phyloP scores from a whole-genome alignment of 2,797 vertebrate genomes.

The Poeciliopsis gracilis region DNA sequence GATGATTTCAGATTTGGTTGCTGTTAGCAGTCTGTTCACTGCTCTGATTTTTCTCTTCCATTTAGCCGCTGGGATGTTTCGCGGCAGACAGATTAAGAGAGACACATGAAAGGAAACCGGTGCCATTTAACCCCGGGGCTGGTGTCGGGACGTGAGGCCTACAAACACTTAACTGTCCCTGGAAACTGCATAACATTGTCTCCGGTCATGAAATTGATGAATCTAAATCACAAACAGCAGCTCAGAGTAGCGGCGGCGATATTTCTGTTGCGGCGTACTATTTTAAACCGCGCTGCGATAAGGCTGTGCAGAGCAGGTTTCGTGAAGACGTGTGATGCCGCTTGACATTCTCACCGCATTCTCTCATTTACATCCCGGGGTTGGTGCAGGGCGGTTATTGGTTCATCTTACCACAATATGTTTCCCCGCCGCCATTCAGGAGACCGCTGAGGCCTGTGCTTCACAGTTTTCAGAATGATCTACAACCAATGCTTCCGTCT shows the following conservation, averaged over 20 bases:
- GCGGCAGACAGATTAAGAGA: constrained; percentile 38
- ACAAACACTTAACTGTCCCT: constrained; percentile 42
- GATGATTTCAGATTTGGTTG: constrained; percentile 28
- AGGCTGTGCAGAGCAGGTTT: constrained; percentile 5
- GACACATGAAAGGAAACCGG: constrained; percentile 33
- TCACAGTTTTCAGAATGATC: constrained; percentile 66
- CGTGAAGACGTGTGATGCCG: background rate
- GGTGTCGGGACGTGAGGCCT: constrained; percentile 38
- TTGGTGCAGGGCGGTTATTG: constrained; percentile 18
- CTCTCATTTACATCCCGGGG: constrained; percentile 39
- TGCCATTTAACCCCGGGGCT: constrained; percentile 53
- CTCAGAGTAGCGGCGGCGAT: background rate
- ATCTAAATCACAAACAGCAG: constrained; percentile 42
- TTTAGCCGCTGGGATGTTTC: constrained; percentile 36
- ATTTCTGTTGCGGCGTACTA: constrained; percentile 2
- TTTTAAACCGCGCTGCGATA: constrained; percentile 3
- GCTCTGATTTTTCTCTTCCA: constrained; percentile 31
- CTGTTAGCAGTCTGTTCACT: constrained; percentile 4
- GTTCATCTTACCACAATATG: constrained; percentile 49
- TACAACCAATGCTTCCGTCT: constrained; percentile 63
- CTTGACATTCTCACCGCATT: constrained; percentile 18
- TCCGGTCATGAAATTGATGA: constrained; percentile 35
- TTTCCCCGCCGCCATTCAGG: constrained; percentile 41
- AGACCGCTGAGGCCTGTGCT: constrained; percentile 34
- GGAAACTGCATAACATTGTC: constrained; percentile 8